Conservation (phyloP, 1,140 invertebrate species). For the Ganaspis sp. region DNA sequence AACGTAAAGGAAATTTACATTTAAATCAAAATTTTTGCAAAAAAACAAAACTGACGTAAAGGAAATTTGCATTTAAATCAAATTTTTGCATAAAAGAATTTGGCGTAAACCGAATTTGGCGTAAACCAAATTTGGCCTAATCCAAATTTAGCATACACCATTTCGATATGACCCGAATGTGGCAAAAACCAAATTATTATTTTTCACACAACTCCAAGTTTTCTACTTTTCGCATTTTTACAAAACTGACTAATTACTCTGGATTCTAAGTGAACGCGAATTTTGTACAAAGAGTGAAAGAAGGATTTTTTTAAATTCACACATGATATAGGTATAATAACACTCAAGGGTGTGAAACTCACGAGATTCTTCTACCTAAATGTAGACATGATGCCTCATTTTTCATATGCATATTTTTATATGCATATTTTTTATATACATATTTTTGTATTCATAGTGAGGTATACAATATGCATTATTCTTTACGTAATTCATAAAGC, state of each 20-base stretch:
- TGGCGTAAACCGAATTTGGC: no score
- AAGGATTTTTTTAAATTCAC: not conserved
- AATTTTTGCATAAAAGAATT: no score
- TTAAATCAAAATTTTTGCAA: no score
- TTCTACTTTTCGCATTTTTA: not conserved
- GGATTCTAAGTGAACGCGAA: not conserved
- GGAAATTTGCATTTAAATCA: no score
- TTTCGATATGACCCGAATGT: no score
- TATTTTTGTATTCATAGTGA: not conserved
- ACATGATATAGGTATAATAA: not conserved
- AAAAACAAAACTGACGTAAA: no score
- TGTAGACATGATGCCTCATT: not conserved
- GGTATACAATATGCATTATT: not conserved
- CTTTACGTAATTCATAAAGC: conserved; percentile 19
- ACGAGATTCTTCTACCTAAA: conserved; percentile 32
- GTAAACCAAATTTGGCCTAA: no score
- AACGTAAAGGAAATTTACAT: no score
- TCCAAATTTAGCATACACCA: no score
- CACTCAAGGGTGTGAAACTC: conserved; percentile 14
- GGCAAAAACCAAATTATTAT: no score
- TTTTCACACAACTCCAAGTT: no score
- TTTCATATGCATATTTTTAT: conserved; percentile 2
- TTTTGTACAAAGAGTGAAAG: not conserved
- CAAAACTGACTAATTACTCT: not conserved
- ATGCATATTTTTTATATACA: not conserved